A percentile compares a stretch with the other conserved stretches of the same genome.
Conservation (phyloP, 2,888 invertebrate species). For the Busseola fusca region DNA sequence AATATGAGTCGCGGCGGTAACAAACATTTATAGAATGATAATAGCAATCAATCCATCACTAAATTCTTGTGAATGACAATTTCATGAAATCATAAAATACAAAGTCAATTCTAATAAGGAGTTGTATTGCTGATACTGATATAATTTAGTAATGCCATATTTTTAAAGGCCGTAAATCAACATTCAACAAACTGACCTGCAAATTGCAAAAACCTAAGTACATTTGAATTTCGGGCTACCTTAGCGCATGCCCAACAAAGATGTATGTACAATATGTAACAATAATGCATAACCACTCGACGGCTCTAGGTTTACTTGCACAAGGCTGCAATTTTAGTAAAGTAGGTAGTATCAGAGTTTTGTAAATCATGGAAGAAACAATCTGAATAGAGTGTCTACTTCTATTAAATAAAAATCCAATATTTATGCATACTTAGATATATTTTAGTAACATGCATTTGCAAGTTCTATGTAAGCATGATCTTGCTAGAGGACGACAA, state of each 20-base stretch:
- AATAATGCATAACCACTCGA: conserved; percentile 28
- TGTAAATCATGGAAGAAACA: conserved; percentile 12
- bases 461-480: conserved; percentile 62
- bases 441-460: conserved; percentile 65
- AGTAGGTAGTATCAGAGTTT: conserved; percentile 6
- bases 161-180: not conserved
- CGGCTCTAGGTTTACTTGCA: conserved; percentile 25
- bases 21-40: not conserved
- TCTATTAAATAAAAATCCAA: conserved; percentile 65
- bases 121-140: not conserved
- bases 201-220: not conserved
- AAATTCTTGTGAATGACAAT: not conserved
- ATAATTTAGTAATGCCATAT: not conserved
- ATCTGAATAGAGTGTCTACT: conserved; percentile 42
- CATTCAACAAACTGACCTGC: not conserved
- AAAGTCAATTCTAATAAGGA: not conserved
- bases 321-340: conserved; percentile 13
- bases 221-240: not conserved
- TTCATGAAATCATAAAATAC: not conserved
- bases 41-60: not conserved
- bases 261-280: not conserved
- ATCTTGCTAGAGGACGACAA: conserved; percentile 56
- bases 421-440: conserved; percentile 62
- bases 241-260: not conserved
- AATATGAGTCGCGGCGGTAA: not conserved